phyloP scores from a whole-genome alignment of 1,140 invertebrate species.

The Dolichoris vasculosae region DNA sequence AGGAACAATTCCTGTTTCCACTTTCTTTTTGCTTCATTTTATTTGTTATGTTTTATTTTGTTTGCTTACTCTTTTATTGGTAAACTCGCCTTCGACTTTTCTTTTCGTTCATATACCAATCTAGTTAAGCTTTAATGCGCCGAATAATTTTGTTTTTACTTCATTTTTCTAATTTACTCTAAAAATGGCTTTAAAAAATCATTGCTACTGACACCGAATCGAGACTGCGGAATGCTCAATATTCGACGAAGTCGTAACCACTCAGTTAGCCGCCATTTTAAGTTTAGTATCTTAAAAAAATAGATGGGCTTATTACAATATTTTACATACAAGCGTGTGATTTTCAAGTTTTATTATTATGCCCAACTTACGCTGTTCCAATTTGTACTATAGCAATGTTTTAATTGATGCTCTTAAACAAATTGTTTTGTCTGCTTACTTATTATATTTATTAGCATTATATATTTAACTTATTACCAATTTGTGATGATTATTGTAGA shows the following conservation, averaged over 20 bases:
- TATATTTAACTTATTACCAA: neutral
- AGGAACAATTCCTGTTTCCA: neutral
- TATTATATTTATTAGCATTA: conserved; percentile 31
- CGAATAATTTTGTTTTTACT: neutral
- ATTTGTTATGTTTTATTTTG: neutral
- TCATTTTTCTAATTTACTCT: neutral
- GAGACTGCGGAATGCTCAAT: neutral
- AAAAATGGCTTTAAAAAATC: conserved; percentile 56
- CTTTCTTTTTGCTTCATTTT: conserved; percentile 3
- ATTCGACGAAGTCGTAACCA: conserved; percentile 15
- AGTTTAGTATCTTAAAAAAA: conserved; percentile 39
- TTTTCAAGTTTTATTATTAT: conserved; percentile 30
- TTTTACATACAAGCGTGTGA: neutral
- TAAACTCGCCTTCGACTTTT: neutral
- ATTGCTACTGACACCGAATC: conserved; percentile 53
- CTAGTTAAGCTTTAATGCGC: conserved; percentile 17
- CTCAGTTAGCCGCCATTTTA: conserved; percentile 27
- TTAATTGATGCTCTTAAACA: conserved; percentile 24
- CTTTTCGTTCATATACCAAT: neutral
- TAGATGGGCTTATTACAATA: conserved; percentile 17
- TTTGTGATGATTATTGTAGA: neutral
- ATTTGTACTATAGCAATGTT: conserved; percentile 48
- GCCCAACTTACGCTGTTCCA: conserved; percentile 28
- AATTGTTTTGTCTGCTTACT: conserved; percentile 22
- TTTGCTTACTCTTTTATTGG: neutral